A percentile compares a stretch with the other conserved stretches of the same genome.
Evolutionary conservation across 2,888 invertebrate species (phyloP).

Genomic region (Atethmia centrago): DNA sequence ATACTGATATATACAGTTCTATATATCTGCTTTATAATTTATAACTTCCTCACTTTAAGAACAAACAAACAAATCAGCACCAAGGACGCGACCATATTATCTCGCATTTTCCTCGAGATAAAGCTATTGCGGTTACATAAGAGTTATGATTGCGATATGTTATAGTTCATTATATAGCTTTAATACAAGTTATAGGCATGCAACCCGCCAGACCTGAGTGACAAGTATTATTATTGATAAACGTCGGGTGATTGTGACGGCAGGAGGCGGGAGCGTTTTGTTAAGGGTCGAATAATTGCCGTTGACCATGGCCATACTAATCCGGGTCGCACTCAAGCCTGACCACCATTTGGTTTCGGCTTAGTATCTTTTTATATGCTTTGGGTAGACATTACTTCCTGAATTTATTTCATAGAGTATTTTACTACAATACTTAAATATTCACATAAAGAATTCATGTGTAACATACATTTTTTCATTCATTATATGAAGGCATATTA

Average conservation of each 20-base stretch:
- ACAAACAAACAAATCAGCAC: slow-evolving; percentile 26
- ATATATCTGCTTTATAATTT: slow-evolving; percentile 1
- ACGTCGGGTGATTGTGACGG: slow-evolving; percentile 19
- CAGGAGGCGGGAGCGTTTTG: not conserved
- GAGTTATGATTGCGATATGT: slow-evolving; percentile 62
- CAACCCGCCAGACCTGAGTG: slow-evolving; percentile 60
- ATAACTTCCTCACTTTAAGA: slow-evolving; percentile 42
- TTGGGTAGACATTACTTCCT: too few species aligned
- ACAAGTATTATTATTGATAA: slow-evolving; percentile 72
- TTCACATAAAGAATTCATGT: too few species aligned
- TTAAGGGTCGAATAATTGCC: too few species aligned
- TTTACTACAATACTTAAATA: too few species aligned
- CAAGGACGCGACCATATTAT: slow-evolving; percentile 37
- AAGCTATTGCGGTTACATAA: slow-evolving; percentile 48
- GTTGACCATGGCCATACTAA: too few species aligned
- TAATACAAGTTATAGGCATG: slow-evolving; percentile 60
- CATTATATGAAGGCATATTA: too few species aligned
- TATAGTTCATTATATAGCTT: slow-evolving; percentile 56
- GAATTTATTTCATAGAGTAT: too few species aligned
- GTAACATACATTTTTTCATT: too few species aligned
- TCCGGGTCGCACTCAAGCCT: too few species aligned
- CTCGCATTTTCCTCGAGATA: slow-evolving; percentile 52
- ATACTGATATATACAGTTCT: not conserved
- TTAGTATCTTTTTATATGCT: too few species aligned
- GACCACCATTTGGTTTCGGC: too few species aligned